These are phyloP conservation scores for Bettongia penicillata DNA, from an alignment of 2,113 vertebrate genomes.

Conservation along the genomic window DNA sequence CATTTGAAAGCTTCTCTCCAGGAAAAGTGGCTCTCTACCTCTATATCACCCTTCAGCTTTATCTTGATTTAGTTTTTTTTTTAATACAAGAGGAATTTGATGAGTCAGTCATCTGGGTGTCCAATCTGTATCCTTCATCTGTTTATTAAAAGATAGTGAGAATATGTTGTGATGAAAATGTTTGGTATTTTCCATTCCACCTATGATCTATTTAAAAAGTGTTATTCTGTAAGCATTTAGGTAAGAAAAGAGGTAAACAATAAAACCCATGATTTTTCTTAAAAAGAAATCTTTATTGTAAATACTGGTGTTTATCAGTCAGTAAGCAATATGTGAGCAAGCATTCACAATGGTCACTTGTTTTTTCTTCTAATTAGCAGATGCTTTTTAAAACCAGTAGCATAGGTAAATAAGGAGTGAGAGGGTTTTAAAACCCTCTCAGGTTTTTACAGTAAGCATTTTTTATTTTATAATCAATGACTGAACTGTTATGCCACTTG, in stretches of 20 bases:
- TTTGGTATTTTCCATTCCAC: too few species aligned
- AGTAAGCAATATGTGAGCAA: neutral
- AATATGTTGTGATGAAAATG: neutral
- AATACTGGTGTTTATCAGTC: neutral
- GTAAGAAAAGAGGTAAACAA: neutral
- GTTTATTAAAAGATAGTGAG: neutral
- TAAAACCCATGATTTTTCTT: neutral
- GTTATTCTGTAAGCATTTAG: neutral
- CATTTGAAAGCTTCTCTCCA: neutral
- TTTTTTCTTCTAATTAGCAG: neutral
- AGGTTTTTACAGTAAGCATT: neutral
- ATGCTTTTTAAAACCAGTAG: neutral
- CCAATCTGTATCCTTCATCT: neutral
- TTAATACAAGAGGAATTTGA: too few species aligned
- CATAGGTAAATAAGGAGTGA: neutral
- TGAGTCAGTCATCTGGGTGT: too few species aligned
- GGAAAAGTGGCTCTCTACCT: neutral
- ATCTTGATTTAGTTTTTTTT: too few species aligned
- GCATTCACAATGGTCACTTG: neutral
- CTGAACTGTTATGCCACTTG: neutral
- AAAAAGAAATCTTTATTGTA: too few species aligned
- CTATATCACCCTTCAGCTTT: neutral
- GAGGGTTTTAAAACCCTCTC: neutral
- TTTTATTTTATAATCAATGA: neutral
- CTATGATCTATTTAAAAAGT: neutral